Evolutionary conservation across 2,888 invertebrate genomes (phyloP).

Genomic region (Alloscopus bannaensis): DNA sequence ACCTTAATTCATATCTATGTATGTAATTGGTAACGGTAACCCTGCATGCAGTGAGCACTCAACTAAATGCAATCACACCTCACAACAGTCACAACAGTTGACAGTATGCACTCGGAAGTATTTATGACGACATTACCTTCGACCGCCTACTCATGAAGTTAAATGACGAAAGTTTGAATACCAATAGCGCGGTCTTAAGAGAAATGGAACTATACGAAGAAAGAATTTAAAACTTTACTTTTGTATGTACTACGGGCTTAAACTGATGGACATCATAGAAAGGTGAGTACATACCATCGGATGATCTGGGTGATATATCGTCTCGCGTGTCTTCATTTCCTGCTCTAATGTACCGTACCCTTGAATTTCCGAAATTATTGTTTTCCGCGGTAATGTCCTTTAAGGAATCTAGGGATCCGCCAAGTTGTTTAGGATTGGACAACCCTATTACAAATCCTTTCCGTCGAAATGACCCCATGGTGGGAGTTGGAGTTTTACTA

Average conservation of each 20-base stretch:
- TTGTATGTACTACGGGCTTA: not conserved
- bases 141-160: constrained; percentile 64
- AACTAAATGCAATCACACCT: too few species aligned
- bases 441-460: constrained; percentile 35
- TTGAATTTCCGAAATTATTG: constrained; percentile 46
- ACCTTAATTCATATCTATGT: too few species aligned
- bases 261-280: not conserved
- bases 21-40: too few species aligned
- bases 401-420: constrained; percentile 80
- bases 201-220: constrained; percentile 55
- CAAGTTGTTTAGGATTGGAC: constrained; percentile 75
- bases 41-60: too few species aligned
- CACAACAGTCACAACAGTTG: not conserved
- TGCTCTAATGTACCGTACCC: constrained; percentile 15
- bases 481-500: too few species aligned
- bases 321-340: constrained; percentile 62
- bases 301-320: constrained; percentile 71
- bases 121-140: constrained; percentile 33
- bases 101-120: too few species aligned
- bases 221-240: not conserved
- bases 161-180: constrained; percentile 72
- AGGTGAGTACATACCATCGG: constrained; percentile 69
- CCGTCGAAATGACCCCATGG: constrained; percentile 61
- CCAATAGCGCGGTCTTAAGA: constrained; percentile 69
- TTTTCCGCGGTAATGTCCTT: constrained; percentile 75